A percentile compares a stretch with the other conserved stretches of the same genome.
Conservation (phyloP, 2,113 vertebrate genomes). For the Bagarius yarrelli region DNA sequence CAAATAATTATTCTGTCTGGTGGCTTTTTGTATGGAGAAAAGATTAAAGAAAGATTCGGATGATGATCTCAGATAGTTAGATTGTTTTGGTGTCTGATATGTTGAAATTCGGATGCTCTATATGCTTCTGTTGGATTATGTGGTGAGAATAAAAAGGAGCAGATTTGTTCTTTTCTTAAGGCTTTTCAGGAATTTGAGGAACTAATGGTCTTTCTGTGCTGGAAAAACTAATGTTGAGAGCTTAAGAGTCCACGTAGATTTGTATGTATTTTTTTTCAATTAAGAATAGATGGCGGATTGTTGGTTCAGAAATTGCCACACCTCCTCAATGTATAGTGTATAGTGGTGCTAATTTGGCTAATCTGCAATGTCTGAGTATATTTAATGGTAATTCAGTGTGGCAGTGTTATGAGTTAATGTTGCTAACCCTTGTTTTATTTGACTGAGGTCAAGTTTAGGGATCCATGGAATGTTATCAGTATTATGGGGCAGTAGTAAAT, state of each 20-base stretch:
- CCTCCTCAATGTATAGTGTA: not conserved
- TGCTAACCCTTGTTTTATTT: not conserved
- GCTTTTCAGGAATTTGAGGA: not conserved
- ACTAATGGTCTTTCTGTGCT: not conserved
- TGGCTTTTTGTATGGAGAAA: not conserved
- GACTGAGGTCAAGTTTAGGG: not conserved
- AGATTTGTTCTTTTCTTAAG: not conserved
- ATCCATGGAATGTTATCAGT: not conserved
- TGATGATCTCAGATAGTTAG: not conserved
- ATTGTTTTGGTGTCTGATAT: not conserved
- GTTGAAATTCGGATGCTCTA: slow-evolving; percentile 16
- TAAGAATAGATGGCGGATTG: not conserved
- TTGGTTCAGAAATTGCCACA: not conserved
- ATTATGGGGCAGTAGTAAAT: not conserved
- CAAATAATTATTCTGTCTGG: slow-evolving; percentile 7
- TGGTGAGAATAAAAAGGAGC: not conserved
- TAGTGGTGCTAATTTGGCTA: not conserved
- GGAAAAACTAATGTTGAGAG: not conserved
- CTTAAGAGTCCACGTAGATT: not conserved
- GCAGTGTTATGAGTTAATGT: not conserved
- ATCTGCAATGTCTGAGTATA: not conserved
- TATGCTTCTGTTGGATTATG: not conserved
- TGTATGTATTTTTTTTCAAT: not conserved
- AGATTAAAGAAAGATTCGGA: not conserved
- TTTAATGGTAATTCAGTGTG: not conserved